Conservation (phyloP, 2,797 vertebrate genomes). For the Enteromius thamalakanensis region DNA sequence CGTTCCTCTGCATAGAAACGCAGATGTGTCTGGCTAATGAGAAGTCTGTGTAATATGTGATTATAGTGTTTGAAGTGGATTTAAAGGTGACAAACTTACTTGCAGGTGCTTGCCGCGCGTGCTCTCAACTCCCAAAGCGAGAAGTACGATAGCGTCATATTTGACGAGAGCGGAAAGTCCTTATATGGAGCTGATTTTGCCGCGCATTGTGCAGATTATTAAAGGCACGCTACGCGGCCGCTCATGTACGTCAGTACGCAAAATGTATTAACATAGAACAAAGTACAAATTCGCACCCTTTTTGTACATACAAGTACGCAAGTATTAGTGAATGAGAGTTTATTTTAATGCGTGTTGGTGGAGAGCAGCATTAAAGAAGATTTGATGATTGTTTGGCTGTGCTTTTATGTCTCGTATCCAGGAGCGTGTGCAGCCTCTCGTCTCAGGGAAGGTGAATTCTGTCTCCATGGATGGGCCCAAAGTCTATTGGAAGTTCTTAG, state of each 20-base stretch:
- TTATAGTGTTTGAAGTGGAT: no score
- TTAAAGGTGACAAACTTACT: no score
- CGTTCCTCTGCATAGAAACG: no score
- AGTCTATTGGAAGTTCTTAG: not conserved
- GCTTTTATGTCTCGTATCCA: not conserved
- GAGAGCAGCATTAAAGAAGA: not conserved
- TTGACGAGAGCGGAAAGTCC: not conserved
- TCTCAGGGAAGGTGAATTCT: not conserved
- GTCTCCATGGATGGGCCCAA: not conserved
- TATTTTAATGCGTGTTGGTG: not conserved
- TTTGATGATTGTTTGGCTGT: constrained; percentile 5
- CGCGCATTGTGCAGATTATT: not conserved
- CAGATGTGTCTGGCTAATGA: no score
- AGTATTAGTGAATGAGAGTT: not conserved
- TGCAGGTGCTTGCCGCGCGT: not conserved
- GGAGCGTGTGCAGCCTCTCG: not conserved
- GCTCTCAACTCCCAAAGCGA: no score
- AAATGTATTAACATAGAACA: not conserved
- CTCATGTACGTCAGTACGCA: not conserved
- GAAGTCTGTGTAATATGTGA: no score
- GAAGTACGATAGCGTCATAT: no score
- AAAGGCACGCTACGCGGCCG: not conserved
- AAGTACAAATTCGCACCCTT: not conserved
- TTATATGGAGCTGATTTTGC: not conserved
- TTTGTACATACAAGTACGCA: not conserved